Conservation (phyloP, 2,113 vertebrate species). For the Oryzias melastigma region DNA sequence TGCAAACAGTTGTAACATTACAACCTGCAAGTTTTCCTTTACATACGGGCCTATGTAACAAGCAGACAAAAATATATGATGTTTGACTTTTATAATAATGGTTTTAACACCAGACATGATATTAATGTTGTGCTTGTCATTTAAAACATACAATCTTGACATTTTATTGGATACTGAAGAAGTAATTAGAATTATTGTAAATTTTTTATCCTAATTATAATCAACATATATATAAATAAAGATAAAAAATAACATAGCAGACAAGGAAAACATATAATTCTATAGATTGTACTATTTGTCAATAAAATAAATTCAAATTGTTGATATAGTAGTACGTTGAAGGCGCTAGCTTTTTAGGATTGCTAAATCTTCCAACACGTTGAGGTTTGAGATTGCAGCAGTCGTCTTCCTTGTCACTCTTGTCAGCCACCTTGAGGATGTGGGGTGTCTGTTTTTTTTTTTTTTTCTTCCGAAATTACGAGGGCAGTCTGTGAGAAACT, state of each 20-base stretch:
- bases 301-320: neutral
- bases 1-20: conserved; percentile 88
- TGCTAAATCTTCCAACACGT: conserved; percentile 56
- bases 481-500: conserved; percentile 73
- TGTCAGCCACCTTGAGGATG: conserved; percentile 68
- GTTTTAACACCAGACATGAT: conserved; percentile 21
- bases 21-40: conserved; percentile 78
- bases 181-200: neutral
- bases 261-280: conserved; percentile 5
- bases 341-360: conserved; percentile 13
- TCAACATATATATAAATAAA: no score
- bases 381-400: conserved; percentile 59
- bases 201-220: no score
- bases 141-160: neutral
- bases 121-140: neutral
- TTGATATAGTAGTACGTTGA: conserved; percentile 16
- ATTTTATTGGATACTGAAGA: conserved; percentile 4
- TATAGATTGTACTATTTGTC: neutral
- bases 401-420: conserved; percentile 69
- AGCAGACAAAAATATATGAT: conserved; percentile 31
- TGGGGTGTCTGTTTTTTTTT: conserved; percentile 60
- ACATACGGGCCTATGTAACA: conserved; percentile 46
- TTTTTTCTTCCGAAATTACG: conserved; percentile 57
- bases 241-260: neutral
- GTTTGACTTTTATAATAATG: conserved; percentile 30